phyloP scores from a whole-genome alignment of 2,888 invertebrate species.

The Cosmopolites sordidus region DNA sequence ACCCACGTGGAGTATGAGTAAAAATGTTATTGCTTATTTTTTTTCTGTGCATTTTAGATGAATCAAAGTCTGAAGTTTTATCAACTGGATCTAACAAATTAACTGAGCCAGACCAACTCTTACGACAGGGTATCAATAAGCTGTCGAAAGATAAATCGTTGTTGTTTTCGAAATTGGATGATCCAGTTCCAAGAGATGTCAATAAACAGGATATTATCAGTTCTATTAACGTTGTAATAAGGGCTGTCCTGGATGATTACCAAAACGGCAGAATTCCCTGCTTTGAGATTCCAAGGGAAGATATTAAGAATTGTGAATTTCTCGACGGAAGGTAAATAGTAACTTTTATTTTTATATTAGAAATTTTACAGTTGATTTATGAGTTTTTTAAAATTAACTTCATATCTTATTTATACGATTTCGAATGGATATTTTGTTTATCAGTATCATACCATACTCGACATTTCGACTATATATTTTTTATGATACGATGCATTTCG shows the following conservation, averaged over 20 bases:
- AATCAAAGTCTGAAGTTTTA: slow-evolving; percentile 24
- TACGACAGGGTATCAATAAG: slow-evolving; percentile 29
- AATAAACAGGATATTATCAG: slow-evolving; percentile 38
- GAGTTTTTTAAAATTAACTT: no score
- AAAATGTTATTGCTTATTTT: no score
- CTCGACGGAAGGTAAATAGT: slow-evolving; percentile 49
- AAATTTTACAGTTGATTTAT: no score
- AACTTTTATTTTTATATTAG: no score
- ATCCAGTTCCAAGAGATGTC: slow-evolving; percentile 29
- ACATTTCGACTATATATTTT: no score
- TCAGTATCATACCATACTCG: no score
- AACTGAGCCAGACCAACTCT: slow-evolving; percentile 6
- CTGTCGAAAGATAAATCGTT: slow-evolving; percentile 32
- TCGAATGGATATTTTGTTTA: no score
- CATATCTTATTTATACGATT: no score
- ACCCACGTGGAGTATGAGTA: no score
- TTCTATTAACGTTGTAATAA: slow-evolving; percentile 51
- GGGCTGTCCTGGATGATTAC: slow-evolving; percentile 46
- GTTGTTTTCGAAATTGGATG: slow-evolving; percentile 26
- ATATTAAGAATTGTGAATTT: slow-evolving; percentile 54
- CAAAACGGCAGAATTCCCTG: slow-evolving; percentile 37
- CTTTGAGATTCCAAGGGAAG: slow-evolving; percentile 27
- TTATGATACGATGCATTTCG: no score
- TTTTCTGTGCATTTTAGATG: slow-evolving; percentile 15
- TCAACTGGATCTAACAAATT: slow-evolving; percentile 22